A percentile compares a stretch with the other conserved stretches of the same genome.
These are phyloP conservation scores for Noctua janthina DNA, from an alignment of 2,888 invertebrate genomes.

Conservation along the genomic window DNA sequence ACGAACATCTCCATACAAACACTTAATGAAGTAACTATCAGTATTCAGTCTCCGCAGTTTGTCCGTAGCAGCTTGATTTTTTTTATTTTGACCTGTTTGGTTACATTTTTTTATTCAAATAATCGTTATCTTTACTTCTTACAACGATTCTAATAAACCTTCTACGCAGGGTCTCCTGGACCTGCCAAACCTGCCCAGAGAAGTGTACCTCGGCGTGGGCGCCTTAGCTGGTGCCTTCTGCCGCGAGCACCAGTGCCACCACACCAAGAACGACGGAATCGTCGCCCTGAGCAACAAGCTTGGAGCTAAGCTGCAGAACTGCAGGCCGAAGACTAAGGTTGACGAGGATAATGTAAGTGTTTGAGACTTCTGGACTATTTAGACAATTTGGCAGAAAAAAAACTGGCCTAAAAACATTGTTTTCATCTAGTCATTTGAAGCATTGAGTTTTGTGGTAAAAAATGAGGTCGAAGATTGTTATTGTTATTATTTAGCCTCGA, in stretches of 20 bases:
- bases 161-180: slow-evolving; percentile 90
- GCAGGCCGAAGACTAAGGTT: slow-evolving; percentile 91
- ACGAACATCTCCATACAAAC: neutral
- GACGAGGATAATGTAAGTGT: slow-evolving; percentile 91
- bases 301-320: slow-evolving; percentile 92
- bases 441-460: neutral
- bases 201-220: slow-evolving; percentile 94
- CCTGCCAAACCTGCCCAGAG: slow-evolving; percentile 91
- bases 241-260: slow-evolving; percentile 91
- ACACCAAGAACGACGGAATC: slow-evolving; percentile 88
- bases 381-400: neutral
- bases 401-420: neutral
- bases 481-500: neutral
- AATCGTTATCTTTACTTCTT: neutral
- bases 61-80: neutral
- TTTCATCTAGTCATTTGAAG: neutral
- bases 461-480: neutral
- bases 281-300: slow-evolving; percentile 92
- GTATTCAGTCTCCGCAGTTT: too few relatives aligned
- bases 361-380: neutral
- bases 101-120: too few relatives aligned
- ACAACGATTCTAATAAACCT: neutral
- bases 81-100: neutral
- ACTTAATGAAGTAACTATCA: neutral
- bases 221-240: slow-evolving; percentile 93